Conservation (phyloP, 2,797 vertebrate genomes). For the Halcyon leucocephala region DNA sequence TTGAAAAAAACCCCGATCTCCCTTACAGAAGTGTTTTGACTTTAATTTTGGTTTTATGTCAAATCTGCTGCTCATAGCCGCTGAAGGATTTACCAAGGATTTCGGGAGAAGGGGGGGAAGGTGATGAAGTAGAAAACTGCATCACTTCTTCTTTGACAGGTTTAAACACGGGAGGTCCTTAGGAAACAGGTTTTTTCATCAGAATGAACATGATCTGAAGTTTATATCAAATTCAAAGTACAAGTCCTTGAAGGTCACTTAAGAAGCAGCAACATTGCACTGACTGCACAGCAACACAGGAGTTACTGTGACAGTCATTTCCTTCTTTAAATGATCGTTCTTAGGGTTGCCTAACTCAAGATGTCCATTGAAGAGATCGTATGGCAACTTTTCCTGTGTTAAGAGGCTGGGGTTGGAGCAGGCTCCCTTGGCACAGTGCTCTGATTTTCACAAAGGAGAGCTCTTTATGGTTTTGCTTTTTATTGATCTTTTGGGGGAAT, state of each 20-base stretch:
- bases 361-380: background rate
- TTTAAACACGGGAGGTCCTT: background rate
- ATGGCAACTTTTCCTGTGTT: background rate
- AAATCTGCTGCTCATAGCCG: background rate
- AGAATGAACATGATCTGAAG: background rate
- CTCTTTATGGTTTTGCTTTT: background rate
- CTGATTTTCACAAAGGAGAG: background rate
- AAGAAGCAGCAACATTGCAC: background rate
- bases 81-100: background rate
- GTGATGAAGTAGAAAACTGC: background rate
- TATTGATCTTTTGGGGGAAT: background rate
- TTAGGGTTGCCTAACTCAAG: background rate
- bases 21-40: background rate
- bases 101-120: background rate
- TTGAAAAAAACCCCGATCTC: background rate
- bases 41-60: constrained; percentile 2
- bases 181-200: background rate
- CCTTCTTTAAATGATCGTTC: background rate
- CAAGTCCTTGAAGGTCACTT: background rate
- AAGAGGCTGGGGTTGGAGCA: background rate
- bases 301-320: background rate
- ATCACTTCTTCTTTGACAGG: background rate
- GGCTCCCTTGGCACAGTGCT: background rate
- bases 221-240: background rate
- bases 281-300: background rate